Conservation (phyloP, 2,797 vertebrate species). For the Okamejei kenojei region DNA sequence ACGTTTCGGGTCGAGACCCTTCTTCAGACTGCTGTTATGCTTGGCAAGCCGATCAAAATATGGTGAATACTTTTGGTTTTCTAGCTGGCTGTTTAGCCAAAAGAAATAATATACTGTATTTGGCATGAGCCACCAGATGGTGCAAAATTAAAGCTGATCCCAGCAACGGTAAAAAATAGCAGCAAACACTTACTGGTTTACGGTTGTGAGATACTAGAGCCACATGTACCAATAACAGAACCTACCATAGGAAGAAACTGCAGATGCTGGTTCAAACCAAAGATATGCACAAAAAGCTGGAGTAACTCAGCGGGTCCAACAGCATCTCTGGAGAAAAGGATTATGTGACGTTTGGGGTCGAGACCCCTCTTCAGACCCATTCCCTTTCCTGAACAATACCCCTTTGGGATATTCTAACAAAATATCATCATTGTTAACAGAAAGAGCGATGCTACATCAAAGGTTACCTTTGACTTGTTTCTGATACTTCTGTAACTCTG, state of each 20-base stretch:
- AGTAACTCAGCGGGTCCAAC: too few species aligned
- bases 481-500: constrained; percentile 87
- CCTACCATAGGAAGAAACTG: too few species aligned
- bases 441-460: neutral
- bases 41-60: neutral
- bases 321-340: too few species aligned
- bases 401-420: neutral
- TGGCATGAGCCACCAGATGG: neutral
- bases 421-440: neutral
- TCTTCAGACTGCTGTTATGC: too few species aligned
- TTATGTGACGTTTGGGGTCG: too few species aligned
- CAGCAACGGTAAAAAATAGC: neutral
- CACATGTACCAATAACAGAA: neutral
- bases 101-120: neutral
- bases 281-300: too few species aligned
- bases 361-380: too few species aligned
- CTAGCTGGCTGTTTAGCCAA: neutral
- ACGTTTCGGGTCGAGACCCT: too few species aligned
- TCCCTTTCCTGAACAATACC: neutral
- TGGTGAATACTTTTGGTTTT: neutral
- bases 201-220: neutral
- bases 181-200: neutral
- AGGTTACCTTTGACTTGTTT: constrained; percentile 82
- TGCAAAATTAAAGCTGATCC: neutral
- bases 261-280: too few species aligned